Conservation (phyloP, 2,888 invertebrate species). For the Drosophila siamana region DNA sequence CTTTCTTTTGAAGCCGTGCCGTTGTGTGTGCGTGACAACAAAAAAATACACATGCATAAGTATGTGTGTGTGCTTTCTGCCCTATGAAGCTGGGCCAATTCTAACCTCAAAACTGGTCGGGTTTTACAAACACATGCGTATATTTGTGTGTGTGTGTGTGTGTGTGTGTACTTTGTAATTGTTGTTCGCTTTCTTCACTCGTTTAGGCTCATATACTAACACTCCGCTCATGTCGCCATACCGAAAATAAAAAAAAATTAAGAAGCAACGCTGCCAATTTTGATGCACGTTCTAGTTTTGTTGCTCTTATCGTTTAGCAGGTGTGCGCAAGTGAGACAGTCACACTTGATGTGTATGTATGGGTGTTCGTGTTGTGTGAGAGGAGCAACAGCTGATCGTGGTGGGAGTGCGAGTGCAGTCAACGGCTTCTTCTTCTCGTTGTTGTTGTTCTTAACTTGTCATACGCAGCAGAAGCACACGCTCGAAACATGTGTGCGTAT, state of each 20-base stretch:
- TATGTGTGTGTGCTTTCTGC: constrained; percentile 38
- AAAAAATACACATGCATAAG: constrained; percentile 10
- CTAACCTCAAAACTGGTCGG: constrained; percentile 73
- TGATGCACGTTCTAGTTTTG: constrained; percentile 62
- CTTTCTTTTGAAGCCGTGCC: constrained; percentile 48
- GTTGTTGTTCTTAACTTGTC: constrained; percentile 30
- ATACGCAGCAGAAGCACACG: constrained; percentile 3
- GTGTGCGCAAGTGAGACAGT: constrained; percentile 52
- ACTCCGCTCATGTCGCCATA: constrained; percentile 45
- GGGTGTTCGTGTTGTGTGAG: constrained; percentile 47
- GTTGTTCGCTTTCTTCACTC: constrained; percentile 56
- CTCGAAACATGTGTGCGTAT: neutral
- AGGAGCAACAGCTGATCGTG: constrained; percentile 73
- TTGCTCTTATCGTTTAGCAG: constrained; percentile 40
- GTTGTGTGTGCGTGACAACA: constrained; percentile 26
- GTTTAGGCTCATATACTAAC: constrained; percentile 62
- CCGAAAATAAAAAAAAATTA: constrained; percentile 34
- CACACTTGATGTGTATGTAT: constrained; percentile 22
- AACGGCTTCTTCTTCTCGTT: constrained; percentile 50
- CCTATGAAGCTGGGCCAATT: constrained; percentile 58
- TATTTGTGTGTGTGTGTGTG: no score
- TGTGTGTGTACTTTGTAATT: constrained; percentile 22
- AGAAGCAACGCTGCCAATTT: constrained; percentile 38
- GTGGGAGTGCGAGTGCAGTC: constrained; percentile 43
- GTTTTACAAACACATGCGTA: constrained; percentile 19